Base-by-base conservation (phyloP, 2,113 vertebrate species). In the Cairina moschata region DNA sequence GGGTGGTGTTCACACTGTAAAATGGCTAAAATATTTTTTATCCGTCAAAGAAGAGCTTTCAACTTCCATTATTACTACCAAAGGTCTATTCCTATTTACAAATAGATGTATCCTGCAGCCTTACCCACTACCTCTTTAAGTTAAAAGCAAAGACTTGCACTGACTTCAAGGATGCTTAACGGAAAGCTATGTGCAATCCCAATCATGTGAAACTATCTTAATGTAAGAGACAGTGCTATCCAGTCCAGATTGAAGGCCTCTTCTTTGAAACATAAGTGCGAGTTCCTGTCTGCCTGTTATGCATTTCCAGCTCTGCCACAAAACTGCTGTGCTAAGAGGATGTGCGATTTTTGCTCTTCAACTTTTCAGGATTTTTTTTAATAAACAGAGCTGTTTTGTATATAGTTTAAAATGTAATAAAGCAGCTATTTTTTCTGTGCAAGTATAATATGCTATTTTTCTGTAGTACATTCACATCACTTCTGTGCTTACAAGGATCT, bases 281-380 rank as follows among this genome's bases (percentile, higher is more conserved):
- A 31, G 32, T 66, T 54, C 12, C 18, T 3, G 0, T 5, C 7
- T 5, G 5, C 11, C 15, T 8, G 8, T 58, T 48, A 31, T 0
- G 0, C 13, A 21, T 11, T 32, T 66, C 22, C 15, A 71, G n/a
- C 40, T 52, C 17, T 84, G 42, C 8, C 8, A 26, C n/a, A 75
- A 16, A 16, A 7, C 25, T 63, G 11, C 50, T 77, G 17, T 40
- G 55, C 13, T 11, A 44, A 58, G 11, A 50, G 9, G 32, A 23
- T 25, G 59, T 8, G 9, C 28, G 3, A 34, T 7, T 42, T 73
- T 63, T 52, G 11, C 15, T 50, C 32, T 60, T 91, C 68, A 63
- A 0, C 16, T 67, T 73, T 17, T 20, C 65, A 59, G 42, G 25
- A 78, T 46, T 13, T 74, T 74, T 4, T 29, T 44, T 38, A 75